phyloP scores from a whole-genome alignment of 2,797 vertebrate genomes.

The Rhadinocentrus ornatus region DNA sequence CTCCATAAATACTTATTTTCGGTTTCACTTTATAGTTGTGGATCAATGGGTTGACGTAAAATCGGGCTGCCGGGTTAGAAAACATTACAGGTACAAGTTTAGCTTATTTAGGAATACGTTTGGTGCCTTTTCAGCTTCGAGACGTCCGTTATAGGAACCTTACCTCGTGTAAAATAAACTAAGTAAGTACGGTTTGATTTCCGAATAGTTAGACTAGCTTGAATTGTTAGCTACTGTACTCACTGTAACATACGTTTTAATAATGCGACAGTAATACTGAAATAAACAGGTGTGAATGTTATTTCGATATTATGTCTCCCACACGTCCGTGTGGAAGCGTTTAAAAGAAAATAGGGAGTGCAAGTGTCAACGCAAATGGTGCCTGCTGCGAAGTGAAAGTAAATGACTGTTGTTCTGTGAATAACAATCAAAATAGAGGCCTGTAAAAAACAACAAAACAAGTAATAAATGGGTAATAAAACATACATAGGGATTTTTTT shows the following conservation, averaged over 20 bases:
- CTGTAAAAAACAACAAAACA: background rate
- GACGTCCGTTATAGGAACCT: background rate
- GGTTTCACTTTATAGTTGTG: conserved; percentile 13
- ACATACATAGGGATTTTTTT: no score
- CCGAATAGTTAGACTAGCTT: background rate
- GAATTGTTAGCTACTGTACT: background rate
- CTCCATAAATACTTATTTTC: conserved; percentile 28
- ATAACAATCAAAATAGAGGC: background rate
- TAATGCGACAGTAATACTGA: rapidly evolving
- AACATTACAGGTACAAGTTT: rapidly evolving
- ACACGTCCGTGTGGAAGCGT: background rate
- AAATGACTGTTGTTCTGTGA: rapidly evolving
- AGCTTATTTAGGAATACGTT: rapidly evolving
- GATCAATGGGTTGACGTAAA: rapidly evolving
- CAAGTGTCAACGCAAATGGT: conserved; percentile 50
- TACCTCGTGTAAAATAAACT: background rate
- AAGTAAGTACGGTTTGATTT: conserved; percentile 32
- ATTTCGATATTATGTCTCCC: background rate
- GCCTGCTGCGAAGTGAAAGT: conserved; percentile 24
- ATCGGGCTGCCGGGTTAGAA: background rate
- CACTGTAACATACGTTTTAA: rapidly evolving
- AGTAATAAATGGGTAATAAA: no score
- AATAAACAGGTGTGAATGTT: background rate
- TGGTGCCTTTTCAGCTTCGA: background rate
- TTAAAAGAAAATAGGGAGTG: conserved; percentile 40